Percentiles rank a stretch among this genome's conserved stretches.
phyloP scores from a whole-genome alignment of 2,888 invertebrate species.

The Plagodis pulveraria region DNA sequence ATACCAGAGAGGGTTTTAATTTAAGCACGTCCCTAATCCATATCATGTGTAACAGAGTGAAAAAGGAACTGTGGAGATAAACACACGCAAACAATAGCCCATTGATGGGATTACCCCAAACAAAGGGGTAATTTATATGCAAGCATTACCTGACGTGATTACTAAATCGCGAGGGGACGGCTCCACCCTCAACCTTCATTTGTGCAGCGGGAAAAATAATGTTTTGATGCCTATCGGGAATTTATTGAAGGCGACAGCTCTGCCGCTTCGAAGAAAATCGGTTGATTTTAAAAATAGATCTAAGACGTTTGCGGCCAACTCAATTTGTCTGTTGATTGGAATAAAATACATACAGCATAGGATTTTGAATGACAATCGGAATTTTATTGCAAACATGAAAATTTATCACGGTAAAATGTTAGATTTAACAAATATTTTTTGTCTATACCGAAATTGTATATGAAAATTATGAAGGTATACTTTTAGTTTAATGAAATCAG shows the following conservation, averaged over 20 bases:
- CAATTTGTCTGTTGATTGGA: slow-evolving; percentile 14
- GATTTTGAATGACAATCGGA: slow-evolving; percentile 14
- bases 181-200: slow-evolving; percentile 58
- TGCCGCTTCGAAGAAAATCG: slow-evolving; percentile 48
- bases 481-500: too few species aligned
- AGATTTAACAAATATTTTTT: too few species aligned
- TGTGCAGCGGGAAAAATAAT: slow-evolving; percentile 59
- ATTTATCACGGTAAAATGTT: background rate
- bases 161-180: slow-evolving; percentile 65
- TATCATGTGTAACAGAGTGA: slow-evolving; percentile 24
- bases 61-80: slow-evolving; percentile 39
- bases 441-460: too few species aligned
- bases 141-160: slow-evolving; percentile 77
- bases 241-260: slow-evolving; percentile 67
- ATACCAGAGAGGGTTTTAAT: background rate
- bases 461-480: too few species aligned
- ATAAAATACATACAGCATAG: slow-evolving; percentile 17
- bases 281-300: slow-evolving; percentile 41
- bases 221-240: slow-evolving; percentile 63
- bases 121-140: slow-evolving; percentile 81
- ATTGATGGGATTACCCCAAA: slow-evolving; percentile 65
- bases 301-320: slow-evolving; percentile 14
- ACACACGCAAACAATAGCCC: slow-evolving; percentile 56
- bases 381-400: too few species aligned
- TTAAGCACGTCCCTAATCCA: slow-evolving; percentile 20